Conservation (phyloP, 2,113 vertebrate species). For the Crocuta crocuta region DNA sequence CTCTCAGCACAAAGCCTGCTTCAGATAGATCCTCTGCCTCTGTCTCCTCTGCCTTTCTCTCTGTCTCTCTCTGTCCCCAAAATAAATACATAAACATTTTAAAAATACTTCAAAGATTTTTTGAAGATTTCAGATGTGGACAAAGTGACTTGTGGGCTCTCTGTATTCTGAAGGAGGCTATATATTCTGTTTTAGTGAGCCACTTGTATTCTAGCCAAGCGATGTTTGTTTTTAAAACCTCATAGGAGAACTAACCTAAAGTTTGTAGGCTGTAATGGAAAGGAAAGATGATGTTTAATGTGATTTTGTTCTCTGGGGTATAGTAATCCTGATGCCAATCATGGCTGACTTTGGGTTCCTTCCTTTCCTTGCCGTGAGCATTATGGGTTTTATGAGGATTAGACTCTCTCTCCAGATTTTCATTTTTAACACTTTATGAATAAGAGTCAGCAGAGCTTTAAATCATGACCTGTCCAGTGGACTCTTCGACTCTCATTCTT, state of each 20-base stretch:
- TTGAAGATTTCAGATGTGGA: background rate
- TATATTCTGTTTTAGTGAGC: background rate
- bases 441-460: constrained; percentile 59
- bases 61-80: too few species aligned
- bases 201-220: constrained; percentile 48
- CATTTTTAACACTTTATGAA: constrained; percentile 64
- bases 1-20: too few species aligned
- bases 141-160: background rate
- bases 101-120: too few species aligned
- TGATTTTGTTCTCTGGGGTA: constrained; percentile 53
- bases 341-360: background rate
- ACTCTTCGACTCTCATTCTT: constrained; percentile 40
- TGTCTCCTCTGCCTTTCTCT: too few species aligned
- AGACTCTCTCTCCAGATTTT: constrained; percentile 60
- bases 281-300: constrained; percentile 36
- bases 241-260: background rate
- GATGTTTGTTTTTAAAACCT: background rate
- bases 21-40: too few species aligned
- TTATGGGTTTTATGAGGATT: constrained; percentile 60
- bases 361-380: constrained; percentile 22
- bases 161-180: background rate
- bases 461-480: background rate
- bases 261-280: background rate
- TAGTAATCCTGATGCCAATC: background rate
- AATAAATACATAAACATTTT: too few species aligned